Conservation (phyloP, 2,797 vertebrate species). For the Micropoecilia bifurca region DNA sequence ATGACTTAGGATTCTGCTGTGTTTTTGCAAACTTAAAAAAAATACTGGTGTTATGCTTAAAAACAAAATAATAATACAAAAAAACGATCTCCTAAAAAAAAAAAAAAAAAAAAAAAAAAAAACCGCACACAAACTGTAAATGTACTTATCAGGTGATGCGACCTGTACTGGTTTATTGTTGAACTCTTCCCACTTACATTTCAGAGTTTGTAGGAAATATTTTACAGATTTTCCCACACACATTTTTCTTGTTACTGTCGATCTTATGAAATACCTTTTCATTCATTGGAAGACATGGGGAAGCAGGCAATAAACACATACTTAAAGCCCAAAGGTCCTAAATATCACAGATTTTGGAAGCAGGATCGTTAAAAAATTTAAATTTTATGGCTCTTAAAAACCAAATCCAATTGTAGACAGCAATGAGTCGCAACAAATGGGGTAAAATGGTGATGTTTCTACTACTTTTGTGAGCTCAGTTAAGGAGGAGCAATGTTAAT, state of each 20-base stretch:
- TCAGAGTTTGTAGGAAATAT: not conserved
- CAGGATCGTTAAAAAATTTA: constrained; percentile 11
- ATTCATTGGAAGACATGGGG: constrained; percentile 38
- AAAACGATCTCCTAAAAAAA: not conserved
- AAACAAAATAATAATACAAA: too few relatives aligned
- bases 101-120: not conserved
- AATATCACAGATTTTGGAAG: constrained; percentile 31
- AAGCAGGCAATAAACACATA: constrained; percentile 54
- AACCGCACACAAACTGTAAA: not conserved
- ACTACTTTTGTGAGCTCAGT: not conserved
- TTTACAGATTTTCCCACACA: constrained; percentile 14
- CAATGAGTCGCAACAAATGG: not conserved
- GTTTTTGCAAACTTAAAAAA: too few relatives aligned
- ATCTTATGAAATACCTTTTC: constrained; percentile 33
- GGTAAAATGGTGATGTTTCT: not conserved
- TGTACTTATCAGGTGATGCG: not conserved
- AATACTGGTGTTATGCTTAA: too few relatives aligned
- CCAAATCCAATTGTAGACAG: not conserved
- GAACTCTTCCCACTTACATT: not conserved
- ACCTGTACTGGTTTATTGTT: not conserved
- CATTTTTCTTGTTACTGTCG: constrained; percentile 23
- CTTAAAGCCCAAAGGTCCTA: constrained; percentile 40
- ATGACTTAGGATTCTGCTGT: too few relatives aligned
- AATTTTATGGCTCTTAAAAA: constrained; percentile 3
- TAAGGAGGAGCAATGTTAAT: not conserved